Evolutionary conservation across 2,888 invertebrate species (phyloP).

Genomic region (Athalia cordata): DNA sequence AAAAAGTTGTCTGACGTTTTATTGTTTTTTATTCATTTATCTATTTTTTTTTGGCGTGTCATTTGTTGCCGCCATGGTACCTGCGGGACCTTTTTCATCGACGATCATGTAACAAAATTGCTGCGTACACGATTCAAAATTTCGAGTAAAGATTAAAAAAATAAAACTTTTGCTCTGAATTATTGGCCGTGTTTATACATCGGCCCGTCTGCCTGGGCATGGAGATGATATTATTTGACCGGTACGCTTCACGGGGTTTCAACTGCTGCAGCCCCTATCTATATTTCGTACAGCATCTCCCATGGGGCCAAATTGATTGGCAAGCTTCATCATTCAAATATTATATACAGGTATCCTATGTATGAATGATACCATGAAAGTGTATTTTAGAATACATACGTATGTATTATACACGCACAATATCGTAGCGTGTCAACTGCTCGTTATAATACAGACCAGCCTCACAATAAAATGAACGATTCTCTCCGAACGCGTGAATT

Average conservation of each 20-base stretch:
- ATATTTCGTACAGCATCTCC: slow-evolving; percentile 1
- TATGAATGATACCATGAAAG: not conserved
- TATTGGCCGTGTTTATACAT: slow-evolving; percentile 13
- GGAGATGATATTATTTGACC: slow-evolving; percentile 41
- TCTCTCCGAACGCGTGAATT: slow-evolving; percentile 8
- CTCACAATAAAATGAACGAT: slow-evolving; percentile 23
- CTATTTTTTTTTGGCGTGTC: not conserved
- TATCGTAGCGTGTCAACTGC: too few species aligned
- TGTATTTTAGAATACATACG: not conserved
- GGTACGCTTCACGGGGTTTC: slow-evolving; percentile 14
- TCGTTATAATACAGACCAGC: slow-evolving; percentile 22
- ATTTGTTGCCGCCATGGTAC: not conserved
- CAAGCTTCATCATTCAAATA: not conserved
- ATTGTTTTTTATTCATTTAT: not conserved
- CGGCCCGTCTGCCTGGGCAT: slow-evolving; percentile 2
- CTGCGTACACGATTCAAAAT: slow-evolving; percentile 17
- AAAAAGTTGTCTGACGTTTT: not conserved
- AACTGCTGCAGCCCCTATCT: slow-evolving; percentile 2
- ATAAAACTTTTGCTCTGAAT: not conserved
- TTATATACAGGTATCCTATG: too few species aligned
- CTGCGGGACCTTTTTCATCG: not conserved
- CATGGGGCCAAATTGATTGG: slow-evolving; percentile 40
- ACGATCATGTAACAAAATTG: slow-evolving; percentile 5
- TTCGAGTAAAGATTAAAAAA: not conserved
- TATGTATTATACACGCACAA: not conserved